phyloP scores from a whole-genome alignment of 2,797 vertebrate genomes.

The Eulemur mongoz region DNA sequence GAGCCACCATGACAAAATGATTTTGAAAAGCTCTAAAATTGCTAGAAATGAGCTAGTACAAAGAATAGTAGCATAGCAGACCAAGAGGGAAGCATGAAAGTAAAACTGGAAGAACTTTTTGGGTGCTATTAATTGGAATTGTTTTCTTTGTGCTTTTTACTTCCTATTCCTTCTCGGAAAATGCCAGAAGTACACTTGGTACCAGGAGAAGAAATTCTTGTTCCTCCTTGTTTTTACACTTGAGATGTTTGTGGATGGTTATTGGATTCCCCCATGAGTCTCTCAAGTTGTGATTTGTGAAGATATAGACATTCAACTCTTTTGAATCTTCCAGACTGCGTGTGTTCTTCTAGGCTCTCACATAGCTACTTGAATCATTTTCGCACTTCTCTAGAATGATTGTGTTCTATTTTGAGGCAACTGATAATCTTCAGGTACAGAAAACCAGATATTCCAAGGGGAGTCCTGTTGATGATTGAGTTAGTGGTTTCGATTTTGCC shows the following conservation, averaged over 20 bases:
- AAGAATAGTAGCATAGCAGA: background rate
- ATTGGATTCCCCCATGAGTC: slow-evolving; percentile 49
- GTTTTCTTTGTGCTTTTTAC: slow-evolving; percentile 51
- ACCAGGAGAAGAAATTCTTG: slow-evolving; percentile 71
- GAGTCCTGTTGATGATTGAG: background rate
- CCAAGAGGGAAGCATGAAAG: background rate
- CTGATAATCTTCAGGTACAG: slow-evolving; percentile 55
- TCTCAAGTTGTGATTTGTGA: slow-evolving; percentile 26
- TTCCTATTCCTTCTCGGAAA: slow-evolving; percentile 55
- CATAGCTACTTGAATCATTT: background rate
- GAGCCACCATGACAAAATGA: background rate
- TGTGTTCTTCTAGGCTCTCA: slow-evolving; percentile 8
- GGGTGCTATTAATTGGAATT: slow-evolving; percentile 49
- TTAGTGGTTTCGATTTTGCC: slow-evolving; percentile 27
- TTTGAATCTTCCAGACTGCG: background rate
- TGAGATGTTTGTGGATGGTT: slow-evolving; percentile 65
- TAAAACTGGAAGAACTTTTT: background rate
- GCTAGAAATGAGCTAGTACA: background rate
- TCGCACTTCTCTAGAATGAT: slow-evolving; percentile 35
- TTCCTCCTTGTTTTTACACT: slow-evolving; percentile 66
- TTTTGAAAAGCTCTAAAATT: slow-evolving; percentile 24
- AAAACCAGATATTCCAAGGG: slow-evolving; percentile 42
- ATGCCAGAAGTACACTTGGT: slow-evolving; percentile 77
- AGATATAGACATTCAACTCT: background rate
- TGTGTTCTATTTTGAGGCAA: slow-evolving; percentile 48